Evolutionary conservation across 53 echinoderm and acorn worm genomes (phyloP).

Genomic region (Crossaster papposus): DNA sequence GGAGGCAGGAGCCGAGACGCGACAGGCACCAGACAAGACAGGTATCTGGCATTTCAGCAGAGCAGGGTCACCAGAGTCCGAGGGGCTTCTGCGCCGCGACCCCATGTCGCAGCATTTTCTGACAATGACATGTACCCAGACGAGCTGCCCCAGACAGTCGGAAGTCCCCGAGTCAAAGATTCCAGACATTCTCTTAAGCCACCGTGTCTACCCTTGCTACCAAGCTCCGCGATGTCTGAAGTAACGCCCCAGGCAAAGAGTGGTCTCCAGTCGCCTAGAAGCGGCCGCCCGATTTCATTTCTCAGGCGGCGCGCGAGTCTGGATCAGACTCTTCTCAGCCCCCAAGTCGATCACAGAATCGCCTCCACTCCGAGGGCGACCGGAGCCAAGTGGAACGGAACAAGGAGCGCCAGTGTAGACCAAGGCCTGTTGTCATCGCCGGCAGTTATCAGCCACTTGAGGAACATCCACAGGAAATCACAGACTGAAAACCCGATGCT

Average conservation of each 20-base stretch:
- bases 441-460: slow-evolving; percentile 22
- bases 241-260: background rate
- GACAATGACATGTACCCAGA: slow-evolving; percentile 33
- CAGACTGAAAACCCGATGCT: slow-evolving; percentile 40
- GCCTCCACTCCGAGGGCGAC: background rate
- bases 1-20: background rate
- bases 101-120: background rate
- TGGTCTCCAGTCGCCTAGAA: background rate
- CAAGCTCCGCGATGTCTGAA: background rate
- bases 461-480: slow-evolving; percentile 42
- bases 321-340: background rate
- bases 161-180: slow-evolving; percentile 24
- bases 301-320: slow-evolving; percentile 26
- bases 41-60: background rate
- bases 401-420: slow-evolving; percentile 22
- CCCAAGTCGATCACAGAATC: background rate
- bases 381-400: background rate
- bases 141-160: background rate
- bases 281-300: slow-evolving; percentile 2
- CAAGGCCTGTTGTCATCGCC: slow-evolving; percentile 29
- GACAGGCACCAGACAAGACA: background rate
- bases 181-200: background rate
- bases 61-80: background rate
- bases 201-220: background rate
- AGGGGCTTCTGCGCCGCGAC: background rate